Percentiles rank a stretch among this genome's conserved stretches.
These are phyloP conservation scores for Anniella stebbinsi DNA, from an alignment of 2,797 vertebrate genomes.

Conservation along the genomic window DNA sequence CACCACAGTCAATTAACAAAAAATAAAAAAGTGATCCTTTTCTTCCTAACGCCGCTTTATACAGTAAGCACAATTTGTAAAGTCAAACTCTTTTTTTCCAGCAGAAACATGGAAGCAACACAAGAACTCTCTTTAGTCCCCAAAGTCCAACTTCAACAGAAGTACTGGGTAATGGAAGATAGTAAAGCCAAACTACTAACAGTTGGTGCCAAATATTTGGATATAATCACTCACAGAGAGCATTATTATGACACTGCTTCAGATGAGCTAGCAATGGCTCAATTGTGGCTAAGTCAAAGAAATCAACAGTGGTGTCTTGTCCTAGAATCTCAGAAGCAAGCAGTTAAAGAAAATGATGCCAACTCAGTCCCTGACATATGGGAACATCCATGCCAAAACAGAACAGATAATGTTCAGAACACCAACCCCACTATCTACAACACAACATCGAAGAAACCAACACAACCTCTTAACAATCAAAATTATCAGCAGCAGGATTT, in stretches of 20 bases:
- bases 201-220: conserved; percentile 36
- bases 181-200: conserved; percentile 46
- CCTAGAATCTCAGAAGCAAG: conserved; percentile 7
- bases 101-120: conserved; percentile 29
- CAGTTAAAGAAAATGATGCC: neutral
- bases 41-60: neutral
- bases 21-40: neutral
- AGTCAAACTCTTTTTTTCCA: neutral
- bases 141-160: conserved; percentile 57
- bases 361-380: neutral
- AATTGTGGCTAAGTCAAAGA: conserved; percentile 62
- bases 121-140: neutral
- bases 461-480: neutral
- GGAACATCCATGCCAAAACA: neutral
- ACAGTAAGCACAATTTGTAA: neutral
- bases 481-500: neutral
- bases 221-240: conserved; percentile 39
- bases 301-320: conserved; percentile 58
- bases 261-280: conserved; percentile 57
- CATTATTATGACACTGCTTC: conserved; percentile 65
- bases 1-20: neutral
- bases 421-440: neutral
- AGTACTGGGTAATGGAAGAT: conserved; percentile 50
- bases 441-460: neutral
- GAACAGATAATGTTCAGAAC: neutral